A percentile compares a stretch with the other conserved stretches of the same genome.
Evolutionary conservation across 2,113 vertebrate species (phyloP).

Genomic region (Sitta europaea): DNA sequence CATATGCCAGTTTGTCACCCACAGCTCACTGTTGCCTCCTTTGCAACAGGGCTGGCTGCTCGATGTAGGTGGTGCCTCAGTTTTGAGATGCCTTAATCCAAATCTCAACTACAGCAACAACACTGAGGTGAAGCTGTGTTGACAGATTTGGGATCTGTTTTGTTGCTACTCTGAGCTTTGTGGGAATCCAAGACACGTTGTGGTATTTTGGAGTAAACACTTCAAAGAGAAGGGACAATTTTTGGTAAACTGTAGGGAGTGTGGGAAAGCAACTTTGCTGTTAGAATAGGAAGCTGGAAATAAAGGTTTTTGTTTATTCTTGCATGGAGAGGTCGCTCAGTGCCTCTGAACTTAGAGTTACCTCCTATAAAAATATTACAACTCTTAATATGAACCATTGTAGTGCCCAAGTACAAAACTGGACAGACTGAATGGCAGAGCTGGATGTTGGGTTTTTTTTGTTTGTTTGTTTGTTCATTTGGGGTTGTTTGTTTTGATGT

Average conservation of each 20-base stretch:
- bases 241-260: neutral
- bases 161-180: neutral
- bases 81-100: neutral
- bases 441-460: neutral
- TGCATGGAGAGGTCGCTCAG: neutral
- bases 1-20: neutral
- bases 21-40: neutral
- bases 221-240: neutral
- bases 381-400: neutral
- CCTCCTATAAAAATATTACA: constrained; percentile 7
- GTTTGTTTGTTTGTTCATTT: neutral
- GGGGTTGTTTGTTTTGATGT: neutral
- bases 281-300: constrained; percentile 17
- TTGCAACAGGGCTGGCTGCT: neutral
- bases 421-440: neutral
- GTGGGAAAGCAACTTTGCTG: neutral
- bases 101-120: neutral
- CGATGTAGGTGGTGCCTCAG: fast-evolving
- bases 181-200: neutral
- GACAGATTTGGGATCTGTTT: neutral
- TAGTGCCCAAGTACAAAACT: neutral
- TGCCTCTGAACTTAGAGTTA: constrained; percentile 35
- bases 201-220: constrained; percentile 15
- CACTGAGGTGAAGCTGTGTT: neutral
- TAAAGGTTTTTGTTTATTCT: constrained; percentile 31